A percentile compares a stretch with the other conserved stretches of the same genome.
These are phyloP conservation scores for Isichthys henryi DNA, from an alignment of 2,113 vertebrate species.

Conservation along the genomic window DNA sequence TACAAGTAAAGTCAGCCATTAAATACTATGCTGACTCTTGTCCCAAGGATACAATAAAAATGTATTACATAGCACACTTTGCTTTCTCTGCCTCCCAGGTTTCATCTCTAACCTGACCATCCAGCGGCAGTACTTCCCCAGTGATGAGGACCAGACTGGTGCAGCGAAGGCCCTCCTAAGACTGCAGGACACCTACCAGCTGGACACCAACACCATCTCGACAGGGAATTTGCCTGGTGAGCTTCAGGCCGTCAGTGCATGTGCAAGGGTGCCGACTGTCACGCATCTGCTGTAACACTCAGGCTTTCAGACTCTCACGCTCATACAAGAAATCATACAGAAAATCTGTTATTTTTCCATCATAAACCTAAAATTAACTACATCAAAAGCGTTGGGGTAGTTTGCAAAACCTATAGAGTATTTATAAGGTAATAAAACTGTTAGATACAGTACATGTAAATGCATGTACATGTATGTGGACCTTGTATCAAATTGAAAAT, in stretches of 20 bases:
- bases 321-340: background rate
- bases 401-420: background rate
- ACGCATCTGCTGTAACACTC: background rate
- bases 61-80: background rate
- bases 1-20: background rate
- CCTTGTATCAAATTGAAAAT: background rate
- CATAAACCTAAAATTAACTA: background rate
- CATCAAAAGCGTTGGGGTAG: background rate
- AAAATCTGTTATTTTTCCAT: background rate
- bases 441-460: background rate
- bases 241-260: conserved; percentile 45
- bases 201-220: conserved; percentile 86
- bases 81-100: conserved; percentile 51
- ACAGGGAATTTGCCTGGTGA: conserved; percentile 88
- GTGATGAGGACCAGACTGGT: conserved; percentile 83
- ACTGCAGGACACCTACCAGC: conserved; percentile 91
- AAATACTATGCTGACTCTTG: background rate
- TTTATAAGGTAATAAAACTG: background rate
- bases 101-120: conserved; percentile 92
- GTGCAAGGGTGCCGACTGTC: background rate
- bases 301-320: background rate
- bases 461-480: background rate
- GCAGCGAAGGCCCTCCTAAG: conserved; percentile 72
- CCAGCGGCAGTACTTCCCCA: conserved; percentile 70
- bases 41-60: background rate